Evolutionary conservation across 2,113 vertebrate species (phyloP).

Genomic region (Anhinga anhinga): DNA sequence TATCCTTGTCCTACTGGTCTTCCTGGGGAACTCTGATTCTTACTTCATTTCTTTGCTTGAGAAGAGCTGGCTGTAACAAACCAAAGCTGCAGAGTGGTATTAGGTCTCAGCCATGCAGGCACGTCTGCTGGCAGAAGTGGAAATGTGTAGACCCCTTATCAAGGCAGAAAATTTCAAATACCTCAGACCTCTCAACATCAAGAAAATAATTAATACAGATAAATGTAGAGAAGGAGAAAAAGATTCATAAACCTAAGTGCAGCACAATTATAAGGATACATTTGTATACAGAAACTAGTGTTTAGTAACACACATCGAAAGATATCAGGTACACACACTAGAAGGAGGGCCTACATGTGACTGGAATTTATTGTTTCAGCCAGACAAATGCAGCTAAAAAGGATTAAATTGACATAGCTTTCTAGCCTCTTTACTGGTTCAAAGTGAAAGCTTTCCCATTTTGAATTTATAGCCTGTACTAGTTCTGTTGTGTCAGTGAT

Average conservation of each 20-base stretch:
- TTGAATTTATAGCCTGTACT: not conserved
- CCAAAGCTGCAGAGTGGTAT: not conserved
- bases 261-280: not conserved
- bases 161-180: not conserved
- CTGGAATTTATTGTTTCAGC: not conserved
- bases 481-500: not conserved
- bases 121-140: not conserved
- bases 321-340: not conserved
- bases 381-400: not conserved
- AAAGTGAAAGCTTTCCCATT: not conserved
- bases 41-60: not conserved
- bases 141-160: not conserved
- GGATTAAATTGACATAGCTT: not conserved
- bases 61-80: not conserved
- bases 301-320: not conserved
- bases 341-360: not conserved
- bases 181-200: not conserved
- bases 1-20: not conserved
- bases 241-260: not conserved
- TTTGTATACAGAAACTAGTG: not conserved
- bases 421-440: not conserved
- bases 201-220: not conserved
- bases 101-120: not conserved
- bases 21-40: not conserved
- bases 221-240: not conserved